Conservation (phyloP, 2,113 vertebrate species). For the Hyperopisus bebe region DNA sequence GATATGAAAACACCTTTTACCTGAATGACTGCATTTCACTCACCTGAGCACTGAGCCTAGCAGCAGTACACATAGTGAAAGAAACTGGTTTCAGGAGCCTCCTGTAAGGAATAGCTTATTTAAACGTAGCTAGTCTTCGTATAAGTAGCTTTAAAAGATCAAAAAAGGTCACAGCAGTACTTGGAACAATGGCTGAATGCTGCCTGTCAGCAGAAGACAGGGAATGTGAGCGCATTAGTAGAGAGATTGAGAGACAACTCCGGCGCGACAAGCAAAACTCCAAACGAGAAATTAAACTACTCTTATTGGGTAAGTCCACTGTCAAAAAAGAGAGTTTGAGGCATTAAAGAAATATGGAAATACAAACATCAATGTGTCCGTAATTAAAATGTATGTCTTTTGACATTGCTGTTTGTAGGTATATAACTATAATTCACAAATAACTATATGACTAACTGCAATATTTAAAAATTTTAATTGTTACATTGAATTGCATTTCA, state of each 20-base stretch:
- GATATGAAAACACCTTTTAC: not conserved
- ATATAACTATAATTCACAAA: not conserved
- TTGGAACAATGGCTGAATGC: conserved; percentile 59
- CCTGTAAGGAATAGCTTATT: not conserved
- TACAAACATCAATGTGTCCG: not conserved
- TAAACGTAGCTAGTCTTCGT: not conserved
- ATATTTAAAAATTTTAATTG: not conserved
- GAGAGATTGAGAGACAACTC: conserved; percentile 71
- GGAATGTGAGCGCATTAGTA: conserved; percentile 62
- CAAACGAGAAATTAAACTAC: conserved; percentile 63
- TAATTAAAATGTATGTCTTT: not conserved
- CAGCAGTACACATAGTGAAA: not conserved
- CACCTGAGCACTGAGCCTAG: not conserved
- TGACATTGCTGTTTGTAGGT: not conserved
- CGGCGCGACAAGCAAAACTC: conserved; percentile 56
- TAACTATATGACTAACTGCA: not conserved
- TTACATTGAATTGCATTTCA: not conserved
- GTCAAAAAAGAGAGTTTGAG: not conserved
- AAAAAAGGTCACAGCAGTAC: not conserved
- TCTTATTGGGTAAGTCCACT: conserved; percentile 73
- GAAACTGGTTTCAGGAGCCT: not conserved
- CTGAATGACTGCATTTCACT: conserved; percentile 4
- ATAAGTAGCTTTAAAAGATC: not conserved
- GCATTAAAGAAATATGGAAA: not conserved
- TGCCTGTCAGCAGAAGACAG: conserved; percentile 61